phyloP scores from a whole-genome alignment of 2,797 vertebrate genomes.

The Clarias laeviceps region DNA sequence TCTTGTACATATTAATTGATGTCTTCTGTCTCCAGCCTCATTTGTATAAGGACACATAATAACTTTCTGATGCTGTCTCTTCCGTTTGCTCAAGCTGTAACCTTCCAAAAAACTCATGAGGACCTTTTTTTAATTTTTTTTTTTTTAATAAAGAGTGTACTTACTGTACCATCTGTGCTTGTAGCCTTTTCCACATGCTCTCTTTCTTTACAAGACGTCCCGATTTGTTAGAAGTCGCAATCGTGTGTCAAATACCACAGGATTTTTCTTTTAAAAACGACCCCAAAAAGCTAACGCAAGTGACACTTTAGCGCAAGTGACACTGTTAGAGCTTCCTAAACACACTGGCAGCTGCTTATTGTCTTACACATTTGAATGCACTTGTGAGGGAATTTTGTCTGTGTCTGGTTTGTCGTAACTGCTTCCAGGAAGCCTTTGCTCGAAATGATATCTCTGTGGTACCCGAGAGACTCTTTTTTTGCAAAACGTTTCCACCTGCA shows the following conservation, averaged over 20 bases:
- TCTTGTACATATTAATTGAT: constrained; percentile 86
- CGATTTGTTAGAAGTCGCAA: constrained; percentile 68
- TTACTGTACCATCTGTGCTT: not conserved
- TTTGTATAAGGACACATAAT: constrained; percentile 1
- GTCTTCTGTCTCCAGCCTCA: constrained; percentile 41
- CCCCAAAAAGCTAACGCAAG: constrained; percentile 58
- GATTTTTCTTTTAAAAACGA: constrained; percentile 61
- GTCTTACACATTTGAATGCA: constrained; percentile 13
- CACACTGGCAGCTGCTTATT: constrained; percentile 1
- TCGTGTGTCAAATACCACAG: constrained; percentile 65
- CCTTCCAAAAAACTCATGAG: not conserved
- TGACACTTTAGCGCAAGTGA: constrained; percentile 47
- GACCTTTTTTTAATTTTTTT: not conserved
- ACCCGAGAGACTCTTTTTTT: not conserved
- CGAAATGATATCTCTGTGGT: not conserved
- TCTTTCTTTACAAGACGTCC: constrained; percentile 31
- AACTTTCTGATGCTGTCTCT: not conserved
- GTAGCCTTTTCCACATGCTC: not conserved
- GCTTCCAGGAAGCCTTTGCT: constrained; percentile 5
- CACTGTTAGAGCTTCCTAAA: constrained; percentile 17
- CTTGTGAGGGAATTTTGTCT: constrained; percentile 9
- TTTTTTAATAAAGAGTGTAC: not conserved
- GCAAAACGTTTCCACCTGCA: not conserved
- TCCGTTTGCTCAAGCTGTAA: not conserved
- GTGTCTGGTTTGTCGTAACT: constrained; percentile 11